Evolutionary conservation across 2,113 vertebrate genomes (phyloP), one percentile per base, ranked within the genome.

Genomic region (Beaufortia kweichowensis): DNA sequence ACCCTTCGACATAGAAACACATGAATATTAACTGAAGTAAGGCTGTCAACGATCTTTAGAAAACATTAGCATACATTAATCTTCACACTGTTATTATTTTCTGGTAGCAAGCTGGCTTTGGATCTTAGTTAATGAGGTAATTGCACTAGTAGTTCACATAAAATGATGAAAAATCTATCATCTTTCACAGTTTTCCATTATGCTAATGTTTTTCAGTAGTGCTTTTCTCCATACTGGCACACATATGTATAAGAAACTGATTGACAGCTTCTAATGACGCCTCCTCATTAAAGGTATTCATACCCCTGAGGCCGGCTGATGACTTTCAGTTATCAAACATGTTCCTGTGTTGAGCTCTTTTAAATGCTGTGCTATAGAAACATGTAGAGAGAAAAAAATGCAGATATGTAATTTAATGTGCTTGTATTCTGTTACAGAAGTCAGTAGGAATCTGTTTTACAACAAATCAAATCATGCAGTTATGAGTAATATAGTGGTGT

Each of bases 261-360:
- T 84, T 84, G 85, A 85, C 86, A 87, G 89, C 90, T 87, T 85
- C 79, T 80, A 85, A 97, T 99, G 97, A 98, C 64, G 95, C 93
- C 91, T 90, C 93, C 94, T 95, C 92, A 86, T 85, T 93, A 97
- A 95, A 82, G 95, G 95, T 91, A 6, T 56, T 26, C 23, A 74
- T 86, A 90, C 94, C 94, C 91, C 61, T 85, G 85, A 92, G 95
- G 91, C 87, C 90, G 89, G 93, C 94, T 92, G 96, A 99, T 92
- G 73, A 76, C 63, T 84, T 91, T 86, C 90, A 89, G 88, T 87
- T 62, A 83, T 86, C 72, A 88, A 87, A 86, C 85, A 56, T 88
- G 70, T 75, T 77, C 53, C 81, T 66, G 63, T 65, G 75, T 8
- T 87, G 83, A 29, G 12, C 50, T 31, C 76, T 62, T 82, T 59